Percentiles rank a stretch among this genome's conserved stretches.
Conservation (phyloP, 2,888 invertebrate species). For the Alentia gelatinosa region DNA sequence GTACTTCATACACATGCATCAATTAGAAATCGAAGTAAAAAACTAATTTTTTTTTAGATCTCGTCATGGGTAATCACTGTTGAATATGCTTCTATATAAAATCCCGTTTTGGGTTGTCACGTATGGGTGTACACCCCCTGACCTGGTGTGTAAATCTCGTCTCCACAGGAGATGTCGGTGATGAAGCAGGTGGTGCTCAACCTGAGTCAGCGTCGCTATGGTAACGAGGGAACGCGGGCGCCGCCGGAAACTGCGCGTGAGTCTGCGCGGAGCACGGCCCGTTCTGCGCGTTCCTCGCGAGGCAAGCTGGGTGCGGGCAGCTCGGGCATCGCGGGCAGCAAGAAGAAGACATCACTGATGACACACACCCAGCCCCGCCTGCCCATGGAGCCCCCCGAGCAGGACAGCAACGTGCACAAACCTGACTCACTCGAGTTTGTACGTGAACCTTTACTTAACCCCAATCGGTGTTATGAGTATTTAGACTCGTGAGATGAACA, state of each 20-base stretch:
- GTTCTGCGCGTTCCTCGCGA: constrained; percentile 9
- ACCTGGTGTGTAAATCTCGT: no score
- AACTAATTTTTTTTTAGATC: background rate
- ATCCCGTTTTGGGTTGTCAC: no score
- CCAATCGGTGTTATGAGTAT: no score
- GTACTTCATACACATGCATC: background rate
- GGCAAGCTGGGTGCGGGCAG: background rate
- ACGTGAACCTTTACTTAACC: constrained; percentile 56
- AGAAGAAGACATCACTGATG: background rate
- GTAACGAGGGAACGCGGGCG: constrained; percentile 57
- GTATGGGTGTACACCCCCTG: no score
- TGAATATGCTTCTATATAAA: no score
- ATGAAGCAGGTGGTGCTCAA: constrained; percentile 78
- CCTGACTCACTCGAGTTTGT: constrained; percentile 64
- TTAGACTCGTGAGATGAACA: no score
- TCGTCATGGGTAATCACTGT: no score
- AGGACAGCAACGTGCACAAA: constrained; percentile 61
- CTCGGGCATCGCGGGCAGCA: background rate
- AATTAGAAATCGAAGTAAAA: background rate
- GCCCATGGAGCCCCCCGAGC: constrained; percentile 51
- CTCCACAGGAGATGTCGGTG: constrained; percentile 77
- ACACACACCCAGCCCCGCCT: background rate
- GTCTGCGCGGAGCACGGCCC: background rate
- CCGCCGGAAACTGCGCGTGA: background rate
- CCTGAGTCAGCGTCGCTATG: constrained; percentile 70